phyloP scores from a whole-genome alignment of 1,140 invertebrate species.

The Drosophila prosaltans region DNA sequence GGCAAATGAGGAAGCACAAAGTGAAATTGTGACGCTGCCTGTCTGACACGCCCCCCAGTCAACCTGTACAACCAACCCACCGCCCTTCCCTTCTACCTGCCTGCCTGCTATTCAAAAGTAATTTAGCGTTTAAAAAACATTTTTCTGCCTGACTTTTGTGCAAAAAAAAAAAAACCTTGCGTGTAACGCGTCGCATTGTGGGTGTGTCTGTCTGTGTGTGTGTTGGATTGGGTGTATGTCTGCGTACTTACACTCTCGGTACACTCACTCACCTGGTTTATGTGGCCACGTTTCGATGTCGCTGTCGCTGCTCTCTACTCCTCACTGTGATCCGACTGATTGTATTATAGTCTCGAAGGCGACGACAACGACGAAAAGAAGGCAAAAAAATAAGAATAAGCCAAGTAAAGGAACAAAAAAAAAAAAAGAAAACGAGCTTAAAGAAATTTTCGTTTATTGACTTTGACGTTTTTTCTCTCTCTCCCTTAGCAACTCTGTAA shows the following conservation, averaged over 20 bases:
- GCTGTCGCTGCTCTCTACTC: conserved; percentile 45
- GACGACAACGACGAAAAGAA: conserved; percentile 23
- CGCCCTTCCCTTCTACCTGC: neutral
- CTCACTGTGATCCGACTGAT: conserved; percentile 71
- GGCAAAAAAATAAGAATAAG: conserved; percentile 10
- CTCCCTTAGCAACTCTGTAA: conserved; percentile 13
- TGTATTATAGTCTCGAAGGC: conserved; percentile 55
- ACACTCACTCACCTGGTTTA: conserved; percentile 63
- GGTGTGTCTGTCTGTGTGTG: conserved; percentile 7
- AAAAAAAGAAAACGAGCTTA: conserved; percentile 12
- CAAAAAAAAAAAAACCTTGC: conserved; percentile 59
- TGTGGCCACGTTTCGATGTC: conserved; percentile 69
- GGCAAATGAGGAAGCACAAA: conserved; percentile 68
- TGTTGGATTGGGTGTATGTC: conserved; percentile 1
- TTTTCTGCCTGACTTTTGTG: conserved; percentile 73
- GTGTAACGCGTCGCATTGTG: conserved; percentile 57
- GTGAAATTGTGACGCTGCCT: conserved; percentile 75
- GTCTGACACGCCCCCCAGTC: conserved; percentile 38
- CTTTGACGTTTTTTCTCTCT: conserved; percentile 59
- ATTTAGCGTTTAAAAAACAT: conserved; percentile 81
- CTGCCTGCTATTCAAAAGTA: conserved; percentile 76
- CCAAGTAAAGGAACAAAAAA: neutral
- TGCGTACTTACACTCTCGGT: conserved; percentile 4
- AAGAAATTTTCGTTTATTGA: conserved; percentile 59
- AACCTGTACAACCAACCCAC: too few relatives aligned